Conservation (phyloP, 2,797 vertebrate species). For the Rhincodon typus region DNA sequence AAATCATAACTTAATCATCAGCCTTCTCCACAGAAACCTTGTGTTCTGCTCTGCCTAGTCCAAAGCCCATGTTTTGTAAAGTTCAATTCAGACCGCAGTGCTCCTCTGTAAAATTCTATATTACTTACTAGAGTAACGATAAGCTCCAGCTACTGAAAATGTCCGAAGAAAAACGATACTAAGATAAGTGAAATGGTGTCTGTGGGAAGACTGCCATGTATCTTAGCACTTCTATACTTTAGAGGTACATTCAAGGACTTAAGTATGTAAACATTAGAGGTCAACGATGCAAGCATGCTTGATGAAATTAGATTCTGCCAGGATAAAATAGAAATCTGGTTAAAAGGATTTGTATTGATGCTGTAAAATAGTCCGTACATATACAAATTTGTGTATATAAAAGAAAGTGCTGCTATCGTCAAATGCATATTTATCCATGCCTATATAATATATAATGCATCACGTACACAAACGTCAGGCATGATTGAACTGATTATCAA, state of each 20-base stretch:
- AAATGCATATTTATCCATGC: neutral
- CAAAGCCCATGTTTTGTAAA: neutral
- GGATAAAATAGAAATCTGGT: neutral
- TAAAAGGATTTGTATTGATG: neutral
- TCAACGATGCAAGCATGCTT: neutral
- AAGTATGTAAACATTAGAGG: neutral
- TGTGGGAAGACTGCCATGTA: neutral
- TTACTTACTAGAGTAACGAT: neutral
- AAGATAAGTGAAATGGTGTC: neutral
- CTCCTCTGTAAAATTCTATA: neutral
- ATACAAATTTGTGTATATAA: neutral
- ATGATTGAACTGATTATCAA: neutral
- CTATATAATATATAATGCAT: neutral
- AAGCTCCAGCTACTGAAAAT: too few relatives aligned
- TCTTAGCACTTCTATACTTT: neutral
- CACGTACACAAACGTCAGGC: neutral
- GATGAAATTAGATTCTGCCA: neutral
- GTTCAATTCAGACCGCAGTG: neutral
- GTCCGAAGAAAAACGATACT: neutral
- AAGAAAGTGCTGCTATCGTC: neutral
- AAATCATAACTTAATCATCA: neutral
- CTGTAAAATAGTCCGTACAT: neutral
- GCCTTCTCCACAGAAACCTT: neutral
- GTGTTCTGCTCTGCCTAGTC: neutral
- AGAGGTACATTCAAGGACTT: neutral